These are phyloP conservation scores for Agonopterix subpropinquella DNA, from an alignment of 2,888 invertebrate genomes.

Conservation along the genomic window DNA sequence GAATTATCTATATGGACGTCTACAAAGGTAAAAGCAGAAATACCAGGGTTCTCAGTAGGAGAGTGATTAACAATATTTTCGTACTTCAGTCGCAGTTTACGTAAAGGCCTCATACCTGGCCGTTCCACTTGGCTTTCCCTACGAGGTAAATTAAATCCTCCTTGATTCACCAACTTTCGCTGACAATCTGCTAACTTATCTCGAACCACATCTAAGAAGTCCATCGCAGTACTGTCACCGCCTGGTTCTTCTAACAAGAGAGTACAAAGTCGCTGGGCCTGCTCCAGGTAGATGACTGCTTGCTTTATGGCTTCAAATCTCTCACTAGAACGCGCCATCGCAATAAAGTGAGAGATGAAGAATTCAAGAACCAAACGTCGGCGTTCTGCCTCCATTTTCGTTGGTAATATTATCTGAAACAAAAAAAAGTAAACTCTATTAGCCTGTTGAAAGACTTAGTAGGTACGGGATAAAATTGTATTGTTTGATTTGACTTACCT, in stretches of 20 bases:
- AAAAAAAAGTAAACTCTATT: neutral
- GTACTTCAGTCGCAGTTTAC: conserved; percentile 45
- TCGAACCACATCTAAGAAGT: conserved; percentile 72
- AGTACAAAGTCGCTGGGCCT: conserved; percentile 79
- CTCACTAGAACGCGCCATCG: conserved; percentile 80
- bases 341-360: conserved; percentile 83
- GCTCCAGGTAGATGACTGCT: conserved; percentile 81
- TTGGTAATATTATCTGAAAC: conserved; percentile 51
- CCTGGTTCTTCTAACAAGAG: conserved; percentile 76
- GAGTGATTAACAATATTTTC: conserved; percentile 50
- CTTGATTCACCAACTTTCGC: conserved; percentile 53
- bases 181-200: conserved; percentile 67
- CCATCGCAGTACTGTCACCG: conserved; percentile 69
- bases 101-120: conserved; percentile 26
- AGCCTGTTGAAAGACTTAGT: neutral
- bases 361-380: conserved; percentile 79
- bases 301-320: conserved; percentile 77
- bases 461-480: too few relatives aligned
- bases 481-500: conserved; percentile 50
- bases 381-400: conserved; percentile 74
- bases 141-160: conserved; percentile 55
- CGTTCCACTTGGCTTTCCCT: conserved; percentile 43
- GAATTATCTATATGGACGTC: conserved; percentile 49
- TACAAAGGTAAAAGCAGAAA: conserved; percentile 51
- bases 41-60: conserved; percentile 39